These are phyloP conservation scores for Clarias pachynema DNA, from an alignment of 2,797 vertebrate species.

Conservation along the genomic window DNA sequence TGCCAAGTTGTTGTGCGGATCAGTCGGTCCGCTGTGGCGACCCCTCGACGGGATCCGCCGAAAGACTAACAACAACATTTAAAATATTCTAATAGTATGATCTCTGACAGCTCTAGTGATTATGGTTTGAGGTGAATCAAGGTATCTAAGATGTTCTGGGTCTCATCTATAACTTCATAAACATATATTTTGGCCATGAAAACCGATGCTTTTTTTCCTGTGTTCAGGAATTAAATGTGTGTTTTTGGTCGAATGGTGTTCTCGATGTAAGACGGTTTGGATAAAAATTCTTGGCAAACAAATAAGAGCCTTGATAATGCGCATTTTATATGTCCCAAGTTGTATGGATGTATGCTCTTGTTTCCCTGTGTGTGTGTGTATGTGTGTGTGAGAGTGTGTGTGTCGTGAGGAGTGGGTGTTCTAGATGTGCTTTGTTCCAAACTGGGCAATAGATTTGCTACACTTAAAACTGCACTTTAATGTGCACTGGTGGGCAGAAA, in stretches of 20 bases:
- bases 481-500: constrained; percentile 38
- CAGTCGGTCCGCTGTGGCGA: no score
- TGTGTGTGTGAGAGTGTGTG: constrained; percentile 10
- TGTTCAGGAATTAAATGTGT: neutral
- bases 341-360: constrained; percentile 8
- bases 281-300: neutral
- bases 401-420: constrained; percentile 23
- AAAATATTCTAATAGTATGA: neutral
- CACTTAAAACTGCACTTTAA: constrained; percentile 51
- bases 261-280: neutral
- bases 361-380: constrained; percentile 13
- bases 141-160: neutral
- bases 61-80: no score
- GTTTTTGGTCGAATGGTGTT: neutral
- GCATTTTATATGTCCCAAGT: neutral
- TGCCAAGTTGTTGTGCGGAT: no score
- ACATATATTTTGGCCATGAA: constrained; percentile 6
- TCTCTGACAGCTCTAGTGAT: neutral
- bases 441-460: constrained; percentile 43
- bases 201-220: neutral
- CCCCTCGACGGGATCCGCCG: no score
- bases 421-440: constrained; percentile 41
- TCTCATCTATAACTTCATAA: neutral
- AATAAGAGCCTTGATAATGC: neutral
- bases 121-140: constrained; percentile 3